Evolutionary conservation across 2,113 vertebrate species (phyloP).

Genomic region (Lycocorax pyrrhopterus): DNA sequence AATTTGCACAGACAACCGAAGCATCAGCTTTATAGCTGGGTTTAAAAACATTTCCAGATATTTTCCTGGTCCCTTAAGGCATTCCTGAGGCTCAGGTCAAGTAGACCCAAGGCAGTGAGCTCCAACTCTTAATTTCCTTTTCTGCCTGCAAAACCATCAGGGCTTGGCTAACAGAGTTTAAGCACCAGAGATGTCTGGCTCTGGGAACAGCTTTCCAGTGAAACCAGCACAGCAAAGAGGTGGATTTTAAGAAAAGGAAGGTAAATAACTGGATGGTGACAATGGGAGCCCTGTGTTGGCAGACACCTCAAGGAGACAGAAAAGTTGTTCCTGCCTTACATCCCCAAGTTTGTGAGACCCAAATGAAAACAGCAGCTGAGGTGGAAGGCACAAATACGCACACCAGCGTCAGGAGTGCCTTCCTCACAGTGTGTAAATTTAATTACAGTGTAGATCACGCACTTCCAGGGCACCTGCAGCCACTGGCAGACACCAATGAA

Average conservation of each 20-base stretch:
- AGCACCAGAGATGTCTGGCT: neutral
- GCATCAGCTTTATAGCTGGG: neutral
- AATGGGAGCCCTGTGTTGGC: neutral
- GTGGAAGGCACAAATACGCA: neutral
- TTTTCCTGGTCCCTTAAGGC: neutral
- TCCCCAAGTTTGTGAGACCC: neutral
- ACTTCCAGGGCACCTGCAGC: neutral
- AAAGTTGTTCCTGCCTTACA: neutral
- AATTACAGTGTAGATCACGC: accelerated
- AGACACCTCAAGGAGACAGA: neutral
- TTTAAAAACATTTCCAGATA: neutral
- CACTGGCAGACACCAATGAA: neutral
- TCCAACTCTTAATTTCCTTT: neutral
- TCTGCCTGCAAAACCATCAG: neutral
- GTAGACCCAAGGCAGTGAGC: neutral
- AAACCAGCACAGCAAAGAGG: neutral
- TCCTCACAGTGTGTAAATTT: accelerated
- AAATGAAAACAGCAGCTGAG: neutral
- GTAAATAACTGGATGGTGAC: accelerated
- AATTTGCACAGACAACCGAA: neutral
- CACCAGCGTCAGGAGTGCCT: accelerated
- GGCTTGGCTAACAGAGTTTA: neutral
- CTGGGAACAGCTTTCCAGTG: neutral
- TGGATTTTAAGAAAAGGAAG: neutral
- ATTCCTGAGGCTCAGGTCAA: neutral